Evolutionary conservation across 2,113 vertebrate species (phyloP).

Genomic region (Glaucomys volans): DNA sequence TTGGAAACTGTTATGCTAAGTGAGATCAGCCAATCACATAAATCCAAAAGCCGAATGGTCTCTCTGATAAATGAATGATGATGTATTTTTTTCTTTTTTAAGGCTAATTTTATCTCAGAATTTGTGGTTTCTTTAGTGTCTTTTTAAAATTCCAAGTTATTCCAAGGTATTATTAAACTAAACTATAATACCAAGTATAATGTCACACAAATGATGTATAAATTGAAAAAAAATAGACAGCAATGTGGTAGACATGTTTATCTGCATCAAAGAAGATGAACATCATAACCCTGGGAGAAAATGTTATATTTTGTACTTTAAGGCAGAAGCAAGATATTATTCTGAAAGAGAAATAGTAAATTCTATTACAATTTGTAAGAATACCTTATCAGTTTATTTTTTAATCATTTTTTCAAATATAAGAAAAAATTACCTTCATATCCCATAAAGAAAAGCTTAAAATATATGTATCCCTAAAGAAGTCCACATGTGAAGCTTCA

Average conservation of each 20-base stretch:
- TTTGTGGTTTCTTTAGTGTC: background rate
- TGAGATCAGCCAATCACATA: too few species aligned
- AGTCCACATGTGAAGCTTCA: background rate
- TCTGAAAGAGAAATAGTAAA: conserved; percentile 4
- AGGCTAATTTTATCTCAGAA: conserved; percentile 32
- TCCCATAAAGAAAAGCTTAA: background rate
- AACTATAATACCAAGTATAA: background rate
- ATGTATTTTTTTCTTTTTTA: background rate
- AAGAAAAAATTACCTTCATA: background rate
- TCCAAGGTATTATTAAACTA: conserved; percentile 51
- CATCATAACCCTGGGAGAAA: background rate
- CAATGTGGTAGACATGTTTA: background rate
- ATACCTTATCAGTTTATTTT: background rate
- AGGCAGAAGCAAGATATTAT: conserved; percentile 14
- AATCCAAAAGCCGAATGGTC: too few species aligned
- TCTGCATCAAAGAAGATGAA: background rate
- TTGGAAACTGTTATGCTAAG: too few species aligned
- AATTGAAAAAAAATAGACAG: conserved; percentile 4
- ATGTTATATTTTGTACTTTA: conserved; percentile 47
- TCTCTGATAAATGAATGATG: too few species aligned
- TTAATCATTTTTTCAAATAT: background rate
- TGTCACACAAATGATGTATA: background rate
- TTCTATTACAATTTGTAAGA: background rate
- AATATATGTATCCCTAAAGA: background rate
- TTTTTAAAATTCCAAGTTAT: conserved; percentile 53